A percentile compares a stretch with the other conserved stretches of the same genome.
phyloP scores from a whole-genome alignment of 2,113 vertebrate species.

The Nycticorax nycticorax region DNA sequence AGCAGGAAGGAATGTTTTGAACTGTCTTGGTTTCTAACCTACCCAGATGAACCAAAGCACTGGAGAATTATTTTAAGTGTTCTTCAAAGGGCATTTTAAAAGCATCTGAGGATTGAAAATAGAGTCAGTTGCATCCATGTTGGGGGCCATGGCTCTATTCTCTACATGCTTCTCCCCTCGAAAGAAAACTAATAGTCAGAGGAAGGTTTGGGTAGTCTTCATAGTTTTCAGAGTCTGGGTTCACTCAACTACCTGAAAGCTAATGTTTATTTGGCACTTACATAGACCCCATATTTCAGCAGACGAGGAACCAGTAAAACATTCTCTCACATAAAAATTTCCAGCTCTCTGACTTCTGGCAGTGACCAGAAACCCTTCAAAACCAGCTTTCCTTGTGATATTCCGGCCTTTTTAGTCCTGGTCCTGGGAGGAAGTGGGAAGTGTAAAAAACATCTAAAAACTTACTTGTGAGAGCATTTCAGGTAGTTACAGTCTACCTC shows the following conservation, averaged over 20 bases:
- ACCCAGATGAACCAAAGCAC: neutral
- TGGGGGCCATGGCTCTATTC: neutral
- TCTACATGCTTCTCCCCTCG: neutral
- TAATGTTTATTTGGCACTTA: neutral
- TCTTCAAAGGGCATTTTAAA: neutral
- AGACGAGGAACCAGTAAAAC: neutral
- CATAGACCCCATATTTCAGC: neutral
- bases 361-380: neutral
- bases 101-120: neutral
- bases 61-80: neutral
- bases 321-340: neutral
- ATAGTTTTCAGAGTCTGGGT: neutral
- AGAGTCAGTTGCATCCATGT: neutral
- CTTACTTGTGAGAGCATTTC: neutral
- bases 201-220: neutral
- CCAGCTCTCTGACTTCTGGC: neutral
- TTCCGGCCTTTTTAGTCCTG: neutral
- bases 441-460: neutral
- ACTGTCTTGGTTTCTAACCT: neutral
- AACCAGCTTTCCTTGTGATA: neutral
- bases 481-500: neutral
- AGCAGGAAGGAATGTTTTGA: slow-evolving; percentile 16
- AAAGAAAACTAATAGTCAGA: neutral
- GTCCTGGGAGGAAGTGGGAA: neutral
- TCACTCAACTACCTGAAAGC: neutral